Percentiles rank a stretch among this genome's conserved stretches.
Evolutionary conservation across 2,797 vertebrate genomes (phyloP).

Genomic region (Manis crassicaudata): DNA sequence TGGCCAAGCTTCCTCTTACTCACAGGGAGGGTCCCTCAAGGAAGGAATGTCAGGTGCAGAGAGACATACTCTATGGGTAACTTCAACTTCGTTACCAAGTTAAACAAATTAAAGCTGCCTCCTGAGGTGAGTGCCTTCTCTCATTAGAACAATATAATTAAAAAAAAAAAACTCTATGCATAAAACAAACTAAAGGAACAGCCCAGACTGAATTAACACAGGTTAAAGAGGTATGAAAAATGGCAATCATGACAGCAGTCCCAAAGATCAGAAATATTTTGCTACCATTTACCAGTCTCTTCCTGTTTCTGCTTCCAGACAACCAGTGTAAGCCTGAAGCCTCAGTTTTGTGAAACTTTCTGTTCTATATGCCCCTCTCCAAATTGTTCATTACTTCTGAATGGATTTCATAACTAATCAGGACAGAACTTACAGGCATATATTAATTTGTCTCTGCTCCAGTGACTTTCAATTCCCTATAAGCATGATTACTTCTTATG

Average conservation of each 20-base stretch:
- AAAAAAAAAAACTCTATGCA: not conserved
- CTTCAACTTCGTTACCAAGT: conserved; percentile 51
- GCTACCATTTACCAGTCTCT: not conserved
- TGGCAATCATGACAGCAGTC: not conserved
- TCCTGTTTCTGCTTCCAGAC: not conserved
- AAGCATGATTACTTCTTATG: not conserved
- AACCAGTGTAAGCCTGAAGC: not conserved
- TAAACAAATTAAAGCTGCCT: not conserved
- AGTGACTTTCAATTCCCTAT: not conserved
- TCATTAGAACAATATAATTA: not conserved
- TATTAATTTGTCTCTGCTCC: not conserved
- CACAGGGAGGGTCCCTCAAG: conserved; percentile 54
- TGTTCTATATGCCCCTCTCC: not conserved
- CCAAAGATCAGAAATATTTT: not conserved
- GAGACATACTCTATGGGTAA: conserved; percentile 37
- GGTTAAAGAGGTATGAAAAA: not conserved
- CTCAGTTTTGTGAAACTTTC: not conserved
- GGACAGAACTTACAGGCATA: not conserved
- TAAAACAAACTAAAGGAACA: not conserved
- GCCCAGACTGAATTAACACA: not conserved
- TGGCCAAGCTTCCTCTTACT: conserved; percentile 71
- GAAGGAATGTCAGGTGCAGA: conserved; percentile 68
- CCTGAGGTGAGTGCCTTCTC: conserved; percentile 1
- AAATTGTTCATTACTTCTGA: not conserved
- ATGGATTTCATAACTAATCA: not conserved